Conservation (phyloP, 2,113 vertebrate genomes). For the Paradisaea rubra region DNA sequence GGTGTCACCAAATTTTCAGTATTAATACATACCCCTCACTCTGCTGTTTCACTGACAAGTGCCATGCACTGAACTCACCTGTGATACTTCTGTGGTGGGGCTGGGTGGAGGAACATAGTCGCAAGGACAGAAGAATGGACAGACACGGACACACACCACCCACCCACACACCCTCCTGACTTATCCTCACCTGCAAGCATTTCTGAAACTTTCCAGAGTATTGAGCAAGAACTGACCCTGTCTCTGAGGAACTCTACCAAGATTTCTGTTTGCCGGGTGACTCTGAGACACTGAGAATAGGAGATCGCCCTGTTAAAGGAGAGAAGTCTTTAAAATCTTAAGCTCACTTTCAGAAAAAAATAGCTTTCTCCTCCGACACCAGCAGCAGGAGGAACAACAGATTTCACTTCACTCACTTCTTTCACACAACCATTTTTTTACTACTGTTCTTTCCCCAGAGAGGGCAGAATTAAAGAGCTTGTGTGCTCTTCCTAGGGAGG, state of each 20-base stretch:
- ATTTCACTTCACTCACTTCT: neutral
- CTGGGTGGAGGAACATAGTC: neutral
- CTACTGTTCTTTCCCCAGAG: neutral
- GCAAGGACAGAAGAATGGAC: neutral
- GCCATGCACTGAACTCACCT: neutral
- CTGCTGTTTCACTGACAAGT: neutral
- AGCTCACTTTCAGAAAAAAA: neutral
- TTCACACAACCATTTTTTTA: neutral
- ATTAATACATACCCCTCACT: neutral
- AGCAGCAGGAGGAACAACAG: neutral
- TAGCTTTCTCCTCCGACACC: neutral
- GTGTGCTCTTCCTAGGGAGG: neutral
- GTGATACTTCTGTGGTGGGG: neutral
- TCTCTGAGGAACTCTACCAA: conserved; percentile 46
- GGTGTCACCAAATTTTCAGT: neutral
- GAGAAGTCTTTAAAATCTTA: neutral
- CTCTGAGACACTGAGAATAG: conserved; percentile 37
- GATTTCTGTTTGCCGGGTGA: conserved; percentile 15
- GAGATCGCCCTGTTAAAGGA: neutral
- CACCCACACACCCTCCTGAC: neutral
- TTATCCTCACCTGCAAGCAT: conserved; percentile 84
- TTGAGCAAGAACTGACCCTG: conserved; percentile 75
- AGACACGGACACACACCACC: neutral
- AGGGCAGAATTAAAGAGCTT: neutral
- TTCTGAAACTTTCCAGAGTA: conserved; percentile 80